phyloP scores from a whole-genome alignment of 2,797 vertebrate genomes.

The Danio tinwini region DNA sequence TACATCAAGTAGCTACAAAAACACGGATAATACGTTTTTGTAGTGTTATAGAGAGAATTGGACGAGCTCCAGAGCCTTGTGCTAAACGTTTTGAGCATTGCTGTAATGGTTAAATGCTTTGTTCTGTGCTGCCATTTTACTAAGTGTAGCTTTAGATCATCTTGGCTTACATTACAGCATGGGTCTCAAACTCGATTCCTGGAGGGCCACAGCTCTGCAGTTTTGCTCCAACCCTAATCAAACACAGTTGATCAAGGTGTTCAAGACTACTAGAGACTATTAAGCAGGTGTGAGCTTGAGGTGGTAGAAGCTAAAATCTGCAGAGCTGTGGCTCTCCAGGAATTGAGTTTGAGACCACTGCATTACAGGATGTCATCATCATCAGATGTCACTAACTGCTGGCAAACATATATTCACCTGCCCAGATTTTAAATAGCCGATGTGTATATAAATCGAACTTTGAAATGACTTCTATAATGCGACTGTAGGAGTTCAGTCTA shows the following conservation, averaged over 20 bases:
- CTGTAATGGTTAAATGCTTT: constrained; percentile 5
- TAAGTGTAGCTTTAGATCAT: background rate
- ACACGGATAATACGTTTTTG: constrained; percentile 11
- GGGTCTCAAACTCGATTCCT: too few relatives aligned
- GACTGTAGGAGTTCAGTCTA: background rate
- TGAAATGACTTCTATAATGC: background rate
- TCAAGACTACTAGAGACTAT: too few relatives aligned
- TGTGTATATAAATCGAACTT: background rate
- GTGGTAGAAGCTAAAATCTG: too few relatives aligned
- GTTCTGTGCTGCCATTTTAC: background rate
- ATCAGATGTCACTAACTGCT: background rate
- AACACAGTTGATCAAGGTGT: too few relatives aligned
- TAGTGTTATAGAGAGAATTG: constrained; percentile 34
- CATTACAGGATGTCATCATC: background rate
- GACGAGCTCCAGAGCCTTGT: constrained; percentile 28
- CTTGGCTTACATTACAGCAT: background rate
- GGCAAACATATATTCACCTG: background rate
- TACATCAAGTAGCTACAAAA: constrained; percentile 42
- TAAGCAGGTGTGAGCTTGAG: too few relatives aligned
- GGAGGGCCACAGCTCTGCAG: too few relatives aligned
- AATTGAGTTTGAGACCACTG: background rate
- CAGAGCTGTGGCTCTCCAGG: too few relatives aligned
- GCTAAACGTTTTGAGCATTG: background rate
- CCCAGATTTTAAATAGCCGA: background rate
- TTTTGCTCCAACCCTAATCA: too few relatives aligned